Conservation (phyloP, 2,113 vertebrate genomes). For the Labrus mixtus region DNA sequence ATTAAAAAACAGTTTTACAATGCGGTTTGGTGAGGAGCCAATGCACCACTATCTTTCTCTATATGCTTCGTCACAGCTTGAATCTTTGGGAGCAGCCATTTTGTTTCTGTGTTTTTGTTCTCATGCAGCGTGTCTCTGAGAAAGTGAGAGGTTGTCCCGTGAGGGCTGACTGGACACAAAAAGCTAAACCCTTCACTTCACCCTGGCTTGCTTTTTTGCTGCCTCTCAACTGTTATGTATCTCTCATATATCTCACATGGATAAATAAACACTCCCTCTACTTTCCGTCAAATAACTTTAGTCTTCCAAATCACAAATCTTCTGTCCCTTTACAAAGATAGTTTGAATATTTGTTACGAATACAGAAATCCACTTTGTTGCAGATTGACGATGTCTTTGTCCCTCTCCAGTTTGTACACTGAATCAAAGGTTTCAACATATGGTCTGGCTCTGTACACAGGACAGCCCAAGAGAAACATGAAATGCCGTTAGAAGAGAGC, state of each 20-base stretch:
- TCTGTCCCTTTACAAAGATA: not conserved
- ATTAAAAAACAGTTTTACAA: not conserved
- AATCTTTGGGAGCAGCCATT: constrained; percentile 52
- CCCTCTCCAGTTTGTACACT: too few relatives aligned
- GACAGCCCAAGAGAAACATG: too few relatives aligned
- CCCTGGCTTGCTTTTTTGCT: not conserved
- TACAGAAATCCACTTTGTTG: too few relatives aligned
- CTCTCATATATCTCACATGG: not conserved
- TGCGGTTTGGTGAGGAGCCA: not conserved
- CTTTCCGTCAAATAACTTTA: not conserved
- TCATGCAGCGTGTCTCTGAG: constrained; percentile 27
- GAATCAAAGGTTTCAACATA: too few relatives aligned
- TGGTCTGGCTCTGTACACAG: too few relatives aligned
- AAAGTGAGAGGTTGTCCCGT: constrained; percentile 22
- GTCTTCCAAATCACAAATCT: too few relatives aligned
- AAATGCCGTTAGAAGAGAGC: too few relatives aligned
- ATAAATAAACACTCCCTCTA: not conserved
- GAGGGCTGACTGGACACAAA: constrained; percentile 43
- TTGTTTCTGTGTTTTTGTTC: constrained; percentile 68
- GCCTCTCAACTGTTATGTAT: not conserved
- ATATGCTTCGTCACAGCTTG: not conserved
- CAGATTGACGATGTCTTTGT: too few relatives aligned
- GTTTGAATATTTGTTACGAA: not conserved
- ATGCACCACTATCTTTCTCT: not conserved
- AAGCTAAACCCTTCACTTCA: constrained; percentile 6